Base-by-base conservation (phyloP, 2,888 invertebrate species). In the Biston betularia region DNA sequence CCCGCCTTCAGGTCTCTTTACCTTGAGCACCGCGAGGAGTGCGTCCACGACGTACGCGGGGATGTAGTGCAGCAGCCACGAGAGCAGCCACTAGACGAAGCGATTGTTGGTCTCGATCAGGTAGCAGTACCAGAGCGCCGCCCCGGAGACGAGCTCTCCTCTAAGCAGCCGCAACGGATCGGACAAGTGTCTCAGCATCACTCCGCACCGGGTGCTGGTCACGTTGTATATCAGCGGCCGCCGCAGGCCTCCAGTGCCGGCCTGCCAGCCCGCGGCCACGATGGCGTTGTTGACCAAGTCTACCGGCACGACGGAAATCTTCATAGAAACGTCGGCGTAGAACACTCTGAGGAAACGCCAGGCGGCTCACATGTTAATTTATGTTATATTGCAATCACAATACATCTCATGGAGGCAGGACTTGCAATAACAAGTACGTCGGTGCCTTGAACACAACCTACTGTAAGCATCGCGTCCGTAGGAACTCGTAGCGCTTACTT, bases 81-180 rank as follows among this genome's bases (percentile, higher is more conserved):
- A 14, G 4, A 74, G n/a, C 0, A 80, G 6, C 1, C 55, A 12
- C 59, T 73, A 79, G 0, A 68, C 6, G 0, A 57, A 6, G 0
- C 60, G 52, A 55, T 45, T 65, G 2, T 58, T 44, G 0, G 71
- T 73, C 6, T 71, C 72, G 0, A 71, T 7, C 6, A 65, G 4
- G 40, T 64, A 97, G 96, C 45, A 97, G 78, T 46, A 88, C 90
- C 44, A 83, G 77, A 6, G 93, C 88, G 24, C 35, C 11, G 34
- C 6, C n/a, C 8, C 7, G n/a, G 7, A n/a, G 6, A n/a, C 14
- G 38, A 38, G 38, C 38, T 8, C 34, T n/a, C 12, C 35, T 14
- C 34, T 34, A 9, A 34, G 50, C 35, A n/a, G 10, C 10, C 45
- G 50, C 8, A 49, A 9, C 38, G 38, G 38, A 9, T 9, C 8